These are phyloP conservation scores for Seriola dumerili DNA, from an alignment of 2,113 vertebrate species.

Conservation along the genomic window DNA sequence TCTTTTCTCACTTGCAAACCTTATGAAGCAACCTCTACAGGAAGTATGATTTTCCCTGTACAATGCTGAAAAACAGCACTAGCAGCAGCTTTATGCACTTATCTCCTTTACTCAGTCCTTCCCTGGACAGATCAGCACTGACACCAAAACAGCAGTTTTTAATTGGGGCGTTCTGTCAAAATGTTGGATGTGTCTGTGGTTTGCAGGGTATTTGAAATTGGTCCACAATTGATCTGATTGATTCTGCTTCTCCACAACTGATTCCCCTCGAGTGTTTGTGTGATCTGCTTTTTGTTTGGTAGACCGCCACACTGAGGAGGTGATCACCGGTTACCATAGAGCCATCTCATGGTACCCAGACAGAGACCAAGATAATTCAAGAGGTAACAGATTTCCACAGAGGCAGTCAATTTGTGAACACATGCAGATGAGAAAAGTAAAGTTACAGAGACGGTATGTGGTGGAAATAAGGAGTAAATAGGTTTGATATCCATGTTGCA, in stretches of 20 bases:
- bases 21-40: background rate
- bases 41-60: background rate
- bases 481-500: background rate
- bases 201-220: constrained; percentile 1
- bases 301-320: background rate
- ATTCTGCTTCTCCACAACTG: background rate
- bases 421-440: background rate
- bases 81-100: background rate
- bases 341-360: background rate
- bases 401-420: background rate
- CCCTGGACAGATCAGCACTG: background rate
- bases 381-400: background rate
- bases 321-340: background rate
- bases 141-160: constrained; percentile 16
- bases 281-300: constrained; percentile 9
- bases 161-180: constrained; percentile 2
- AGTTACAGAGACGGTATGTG: background rate
- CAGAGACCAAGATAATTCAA: background rate
- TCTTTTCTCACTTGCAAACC: too few relatives aligned
- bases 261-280: constrained; percentile 9
- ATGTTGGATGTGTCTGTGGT: constrained; percentile 1
- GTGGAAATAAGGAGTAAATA: background rate
- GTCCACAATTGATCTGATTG: background rate
- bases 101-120: background rate
- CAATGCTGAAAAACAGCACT: too few relatives aligned